Percentiles rank a stretch among this genome's conserved stretches.
Evolutionary conservation across 1,140 invertebrate species (phyloP).

Genomic region (Zaprionus tsacasi): DNA sequence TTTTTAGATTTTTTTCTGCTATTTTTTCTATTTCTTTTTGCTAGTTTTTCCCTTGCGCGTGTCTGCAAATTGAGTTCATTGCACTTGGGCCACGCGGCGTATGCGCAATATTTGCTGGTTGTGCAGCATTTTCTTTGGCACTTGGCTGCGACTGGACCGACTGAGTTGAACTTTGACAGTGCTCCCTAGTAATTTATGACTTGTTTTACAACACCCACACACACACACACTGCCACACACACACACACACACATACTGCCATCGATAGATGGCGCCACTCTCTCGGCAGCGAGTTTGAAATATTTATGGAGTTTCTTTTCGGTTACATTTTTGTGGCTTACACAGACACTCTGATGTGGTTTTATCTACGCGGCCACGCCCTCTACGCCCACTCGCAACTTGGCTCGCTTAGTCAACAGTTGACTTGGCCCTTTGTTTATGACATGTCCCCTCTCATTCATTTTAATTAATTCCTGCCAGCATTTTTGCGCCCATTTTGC

Average conservation of each 20-base stretch:
- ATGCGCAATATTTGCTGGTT: constrained; percentile 81
- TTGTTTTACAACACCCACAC: constrained; percentile 76
- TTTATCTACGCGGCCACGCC: constrained; percentile 62
- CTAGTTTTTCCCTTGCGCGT: constrained; percentile 15
- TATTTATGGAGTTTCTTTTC: constrained; percentile 80
- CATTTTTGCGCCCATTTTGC: constrained; percentile 75
- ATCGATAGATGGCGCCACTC: constrained; percentile 77
- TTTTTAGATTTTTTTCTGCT: constrained; percentile 7
- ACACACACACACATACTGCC: constrained; percentile 35
- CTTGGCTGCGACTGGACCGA: constrained; percentile 63
- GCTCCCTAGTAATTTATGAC: constrained; percentile 75
- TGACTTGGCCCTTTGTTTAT: constrained; percentile 77
- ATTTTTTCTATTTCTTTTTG: constrained; percentile 12
- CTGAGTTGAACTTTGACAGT: constrained; percentile 81
- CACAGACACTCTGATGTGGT: constrained; percentile 61
- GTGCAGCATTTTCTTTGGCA: constrained; percentile 79
- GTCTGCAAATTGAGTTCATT: constrained; percentile 73
- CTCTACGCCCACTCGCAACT: too few relatives aligned
- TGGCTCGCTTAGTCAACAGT: constrained; percentile 76
- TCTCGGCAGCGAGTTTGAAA: constrained; percentile 72
- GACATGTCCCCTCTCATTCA: constrained; percentile 82
- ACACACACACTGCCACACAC: constrained; percentile 35
- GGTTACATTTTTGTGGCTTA: constrained; percentile 66
- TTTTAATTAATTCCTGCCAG: constrained; percentile 80
- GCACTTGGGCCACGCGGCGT: constrained; percentile 73